A percentile compares a stretch with the other conserved stretches of the same genome.
These are phyloP conservation scores for Phrynosoma blainvillii DNA, from an alignment of 2,113 vertebrate species.

Conservation along the genomic window DNA sequence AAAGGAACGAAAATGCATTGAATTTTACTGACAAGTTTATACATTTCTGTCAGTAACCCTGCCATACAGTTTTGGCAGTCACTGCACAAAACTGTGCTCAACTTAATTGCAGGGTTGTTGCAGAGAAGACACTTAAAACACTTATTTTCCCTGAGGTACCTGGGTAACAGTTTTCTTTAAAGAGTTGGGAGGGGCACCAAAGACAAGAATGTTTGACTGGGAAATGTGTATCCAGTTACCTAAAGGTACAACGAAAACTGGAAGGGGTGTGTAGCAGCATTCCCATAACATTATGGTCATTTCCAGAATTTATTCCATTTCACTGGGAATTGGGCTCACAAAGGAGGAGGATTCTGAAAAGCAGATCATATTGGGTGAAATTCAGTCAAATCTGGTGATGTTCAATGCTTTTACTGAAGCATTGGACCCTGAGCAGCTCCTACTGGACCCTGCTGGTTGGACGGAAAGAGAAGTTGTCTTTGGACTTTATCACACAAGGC, in stretches of 20 bases:
- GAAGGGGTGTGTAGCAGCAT: neutral
- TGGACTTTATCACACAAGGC: no score
- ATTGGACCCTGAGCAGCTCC: no score
- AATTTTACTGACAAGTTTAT: neutral
- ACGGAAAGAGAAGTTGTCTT: no score
- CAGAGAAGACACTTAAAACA: constrained; percentile 26
- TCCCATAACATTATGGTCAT: neutral
- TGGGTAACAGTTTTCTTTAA: constrained; percentile 34
- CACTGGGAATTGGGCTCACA: neutral
- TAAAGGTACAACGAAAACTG: neutral
- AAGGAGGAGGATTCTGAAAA: neutral
- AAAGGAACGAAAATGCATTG: neutral
- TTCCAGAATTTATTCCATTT: neutral
- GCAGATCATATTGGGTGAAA: neutral
- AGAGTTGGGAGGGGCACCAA: neutral
- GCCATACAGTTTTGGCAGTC: neutral
- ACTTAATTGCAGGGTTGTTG: constrained; percentile 39
- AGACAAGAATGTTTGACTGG: neutral
- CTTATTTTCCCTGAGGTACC: constrained; percentile 18
- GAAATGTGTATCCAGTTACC: neutral
- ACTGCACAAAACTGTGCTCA: constrained; percentile 9
- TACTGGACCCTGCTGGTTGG: no score
- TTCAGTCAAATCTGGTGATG: neutral
- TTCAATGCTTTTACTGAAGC: neutral
- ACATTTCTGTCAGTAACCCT: neutral